Evolutionary conservation across 2,113 vertebrate genomes (phyloP), one percentile per base, ranked within the genome.

Genomic region (Alaudala cheleensis): DNA sequence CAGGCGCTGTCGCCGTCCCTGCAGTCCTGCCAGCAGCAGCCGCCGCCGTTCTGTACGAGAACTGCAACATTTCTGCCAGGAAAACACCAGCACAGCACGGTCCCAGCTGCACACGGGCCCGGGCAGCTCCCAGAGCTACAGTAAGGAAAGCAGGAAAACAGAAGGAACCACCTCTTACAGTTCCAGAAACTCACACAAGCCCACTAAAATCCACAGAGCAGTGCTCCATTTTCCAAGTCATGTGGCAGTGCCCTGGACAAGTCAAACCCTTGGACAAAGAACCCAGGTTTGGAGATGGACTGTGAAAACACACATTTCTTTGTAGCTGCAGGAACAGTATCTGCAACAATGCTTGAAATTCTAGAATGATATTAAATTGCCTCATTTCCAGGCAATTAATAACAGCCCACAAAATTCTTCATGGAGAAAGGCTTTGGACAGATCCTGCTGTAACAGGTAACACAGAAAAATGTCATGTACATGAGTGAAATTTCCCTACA

Each of bases 1-100:
- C 71, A 72, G 53, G 94, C 18, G 5, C 69, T 87, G 33, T 97
- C 97, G 5, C 69, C 86, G 33, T 97, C 97, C 76, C 86, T 90
- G 87, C 98, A 98, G 96, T 98, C 98, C 94, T 98, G 98, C 96
- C 94, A 77, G 90, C 98, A 98, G 29, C 97, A 97, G 0, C 98
- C 98, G 2, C 97, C 97, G 0, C 98, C 98, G 2, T 98, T 98
- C 95, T 93, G 49, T 98, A 98, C 90, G 92, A 92, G 96, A 98
- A 98, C n/a, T 98, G 95, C 15, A 93, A 34, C 70, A 92, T 92
- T 16, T 97, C 98, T 98, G 90, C 8, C 23, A 42, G 86, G 37
- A 60, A 77, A 49, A 42, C 19, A 86, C 5, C 2, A 44, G n/a
- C 10, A 18, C 11, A 0, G 9, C 23, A 3, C 2, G 9, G 40